These are phyloP conservation scores for Hucho hucho DNA, from an alignment of 2,113 vertebrate species.

Conservation along the genomic window DNA sequence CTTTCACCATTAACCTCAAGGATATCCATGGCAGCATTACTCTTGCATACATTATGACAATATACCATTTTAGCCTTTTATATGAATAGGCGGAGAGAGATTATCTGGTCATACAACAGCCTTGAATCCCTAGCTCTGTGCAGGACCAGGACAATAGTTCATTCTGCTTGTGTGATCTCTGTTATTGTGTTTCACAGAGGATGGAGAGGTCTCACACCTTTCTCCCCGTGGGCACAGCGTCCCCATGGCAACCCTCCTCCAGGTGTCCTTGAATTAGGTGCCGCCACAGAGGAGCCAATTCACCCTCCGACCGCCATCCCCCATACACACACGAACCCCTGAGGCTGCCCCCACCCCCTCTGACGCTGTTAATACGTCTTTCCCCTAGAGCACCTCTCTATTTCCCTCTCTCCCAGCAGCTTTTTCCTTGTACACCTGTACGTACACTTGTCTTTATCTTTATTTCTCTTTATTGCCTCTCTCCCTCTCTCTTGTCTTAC, in stretches of 20 bases:
- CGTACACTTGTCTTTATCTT: too few species aligned
- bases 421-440: too few species aligned
- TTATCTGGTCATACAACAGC: too few species aligned
- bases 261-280: constrained; percentile 44
- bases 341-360: background rate
- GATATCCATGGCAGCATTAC: background rate
- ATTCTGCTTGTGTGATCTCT: background rate
- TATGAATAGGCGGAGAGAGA: too few species aligned
- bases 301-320: background rate
- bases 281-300: constrained; percentile 8
- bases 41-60: background rate
- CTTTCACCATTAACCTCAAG: too few species aligned
- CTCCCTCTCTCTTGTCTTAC: background rate
- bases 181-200: background rate
- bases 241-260: constrained; percentile 37
- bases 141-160: too few species aligned
- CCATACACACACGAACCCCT: constrained; percentile 7
- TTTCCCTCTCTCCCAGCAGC: too few species aligned
- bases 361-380: background rate
- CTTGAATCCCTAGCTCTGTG: too few species aligned
- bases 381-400: too few species aligned
- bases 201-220: background rate
- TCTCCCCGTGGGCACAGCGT: background rate
- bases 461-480: background rate
- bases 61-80: too few species aligned